Evolutionary conservation across 2,113 vertebrate species (phyloP), one percentile per base, ranked within the genome.

Genomic region (Parotia lawesii): DNA sequence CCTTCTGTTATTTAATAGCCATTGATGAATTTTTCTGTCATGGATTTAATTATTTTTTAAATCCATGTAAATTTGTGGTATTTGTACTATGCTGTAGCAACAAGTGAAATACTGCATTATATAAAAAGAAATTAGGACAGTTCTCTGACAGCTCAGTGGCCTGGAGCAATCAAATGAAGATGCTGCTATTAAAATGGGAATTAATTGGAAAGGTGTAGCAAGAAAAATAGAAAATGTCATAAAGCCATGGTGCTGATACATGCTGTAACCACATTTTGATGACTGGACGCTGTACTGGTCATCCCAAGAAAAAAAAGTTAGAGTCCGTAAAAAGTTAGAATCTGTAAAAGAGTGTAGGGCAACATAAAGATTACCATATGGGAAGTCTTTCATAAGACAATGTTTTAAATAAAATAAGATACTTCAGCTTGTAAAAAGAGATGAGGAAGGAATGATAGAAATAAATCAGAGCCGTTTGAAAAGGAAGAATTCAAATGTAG

Each of bases 171-270:
- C 29, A 87, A 66, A 86, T 83, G 3, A 80, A 80, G 42, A 76
- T 71, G 15, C 0, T 80, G 24, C 12, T 67, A 48, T 77, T 83
- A 19, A 44, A 60, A 86, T 47, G 15, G 12, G 45, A 78, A 72
- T 69, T 79, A 69, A 53, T 1, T 85, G 40, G 31, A 76, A 85
- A 88, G 5, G 12, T 75, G 9, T 44, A 86, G 37, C 37, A 83
- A 93, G 37, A 31, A 85, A 91, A 90, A 53, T 8, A 57, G 19
- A 42, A 90, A 76, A 73, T 5, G 40, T 31, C 40, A 56, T 53
- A 65, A 90, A 73, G 10, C 10, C 14, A 40, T 1, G 2, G 14
- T 58, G 27, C 40, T 77, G 31, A 57, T 56, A 20, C 0, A 0
- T 35, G 38, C 10, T 2, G 0, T 50, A n/a, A 8, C 33, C 22